Conservation (phyloP, 2,797 vertebrate species). For the Acanthurus lineatus region DNA sequence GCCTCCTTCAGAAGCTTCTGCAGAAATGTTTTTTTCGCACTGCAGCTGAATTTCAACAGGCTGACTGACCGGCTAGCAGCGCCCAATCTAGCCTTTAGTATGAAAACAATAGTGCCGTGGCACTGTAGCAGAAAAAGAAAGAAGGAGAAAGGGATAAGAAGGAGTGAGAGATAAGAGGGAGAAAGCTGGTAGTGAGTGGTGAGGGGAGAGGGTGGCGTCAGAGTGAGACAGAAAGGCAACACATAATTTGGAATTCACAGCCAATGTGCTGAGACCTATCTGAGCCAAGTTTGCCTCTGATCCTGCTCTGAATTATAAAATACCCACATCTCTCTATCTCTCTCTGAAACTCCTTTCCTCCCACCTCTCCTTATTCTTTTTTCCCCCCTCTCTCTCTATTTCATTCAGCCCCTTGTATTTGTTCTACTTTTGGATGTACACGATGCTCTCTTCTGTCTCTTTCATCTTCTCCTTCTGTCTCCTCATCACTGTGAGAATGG, state of each 20-base stretch:
- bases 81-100: conserved; percentile 47
- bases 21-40: conserved; percentile 2
- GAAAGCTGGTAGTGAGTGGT: conserved; percentile 21
- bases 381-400: not conserved
- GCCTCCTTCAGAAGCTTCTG: conserved; percentile 9
- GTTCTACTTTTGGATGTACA: conserved; percentile 63
- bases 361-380: conserved; percentile 16
- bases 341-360: conserved; percentile 26
- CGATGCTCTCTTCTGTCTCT: conserved; percentile 54
- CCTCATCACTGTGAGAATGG: conserved; percentile 71
- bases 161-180: conserved; percentile 44
- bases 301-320: conserved; percentile 77
- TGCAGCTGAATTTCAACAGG: conserved; percentile 46
- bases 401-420: conserved; percentile 60
- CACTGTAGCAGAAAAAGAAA: conserved; percentile 42
- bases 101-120: conserved; percentile 63
- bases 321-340: conserved; percentile 51
- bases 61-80: conserved; percentile 43
- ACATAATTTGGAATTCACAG: conserved; percentile 76
- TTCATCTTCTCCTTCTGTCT: conserved; percentile 68
- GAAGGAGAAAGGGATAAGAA: conserved; percentile 29
- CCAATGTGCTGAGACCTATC: conserved; percentile 70
- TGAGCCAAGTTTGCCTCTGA: conserved; percentile 75
- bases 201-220: conserved; percentile 4
- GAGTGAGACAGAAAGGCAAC: conserved; percentile 65